phyloP scores from a whole-genome alignment of 2,888 invertebrate species.

The Hecatera dysodea region DNA sequence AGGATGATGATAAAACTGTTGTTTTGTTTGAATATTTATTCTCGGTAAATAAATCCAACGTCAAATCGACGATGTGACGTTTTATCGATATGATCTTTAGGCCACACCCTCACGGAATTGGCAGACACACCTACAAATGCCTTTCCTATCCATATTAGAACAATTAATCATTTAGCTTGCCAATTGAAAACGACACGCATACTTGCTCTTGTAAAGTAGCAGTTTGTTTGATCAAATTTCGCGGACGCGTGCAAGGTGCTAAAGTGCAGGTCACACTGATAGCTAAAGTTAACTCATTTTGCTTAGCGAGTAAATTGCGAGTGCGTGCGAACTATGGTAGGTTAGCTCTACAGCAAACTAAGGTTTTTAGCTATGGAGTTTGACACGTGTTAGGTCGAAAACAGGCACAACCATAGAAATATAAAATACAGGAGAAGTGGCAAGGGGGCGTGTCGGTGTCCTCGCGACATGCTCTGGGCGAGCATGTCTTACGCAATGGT shows the following conservation, averaged over 20 bases:
- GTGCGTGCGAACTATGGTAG: too few relatives aligned
- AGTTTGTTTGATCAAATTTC: conserved; percentile 39
- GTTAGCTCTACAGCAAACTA: too few relatives aligned
- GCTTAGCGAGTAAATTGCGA: too few relatives aligned
- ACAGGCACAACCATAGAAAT: too few relatives aligned
- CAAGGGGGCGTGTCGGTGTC: too few relatives aligned
- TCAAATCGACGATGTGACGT: conserved; percentile 2
- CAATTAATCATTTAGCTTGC: conserved; percentile 23
- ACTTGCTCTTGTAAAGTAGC: conserved; percentile 5
- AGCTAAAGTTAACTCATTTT: not conserved
- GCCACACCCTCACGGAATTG: conserved; percentile 50
- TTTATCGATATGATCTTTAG: conserved; percentile 27
- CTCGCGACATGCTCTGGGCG: too few relatives aligned
- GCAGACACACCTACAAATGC: conserved; percentile 57
- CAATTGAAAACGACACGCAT: conserved; percentile 33
- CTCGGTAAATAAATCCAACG: not conserved
- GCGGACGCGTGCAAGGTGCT: conserved; percentile 6
- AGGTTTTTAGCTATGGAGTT: too few relatives aligned
- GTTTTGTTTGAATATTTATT: not conserved
- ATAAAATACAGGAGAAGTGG: too few relatives aligned
- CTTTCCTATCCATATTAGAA: conserved; percentile 23
- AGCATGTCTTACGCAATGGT: too few relatives aligned
- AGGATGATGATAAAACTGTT: too few relatives aligned
- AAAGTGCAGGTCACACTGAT: not conserved
- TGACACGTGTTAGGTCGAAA: too few relatives aligned